Base-by-base conservation (phyloP, 53 echinoderm and acorn worm species). In the Paracentrotus lividus region DNA sequence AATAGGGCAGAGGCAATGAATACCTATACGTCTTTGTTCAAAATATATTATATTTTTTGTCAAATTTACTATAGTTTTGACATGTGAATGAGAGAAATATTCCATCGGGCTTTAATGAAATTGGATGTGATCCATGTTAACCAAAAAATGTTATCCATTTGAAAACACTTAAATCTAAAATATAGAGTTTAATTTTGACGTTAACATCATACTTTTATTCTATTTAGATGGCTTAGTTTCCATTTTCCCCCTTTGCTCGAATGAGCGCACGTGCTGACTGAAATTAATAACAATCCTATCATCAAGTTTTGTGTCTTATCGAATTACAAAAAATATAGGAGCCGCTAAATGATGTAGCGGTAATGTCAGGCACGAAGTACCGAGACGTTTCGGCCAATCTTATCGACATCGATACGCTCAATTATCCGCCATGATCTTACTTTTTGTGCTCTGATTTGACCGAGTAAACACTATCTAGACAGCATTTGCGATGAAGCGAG, bases 401-500 rank as follows among this genome's bases (percentile, higher is more conserved):
- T 45, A 42, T 21, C 24, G 89, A 27, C 89, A 89, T 58, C 89
- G 89, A 89, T 89, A 89, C 65, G 89, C 66, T 89, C 89, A 89
- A 61, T 89, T 89, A 60, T 44, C 34, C 5, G 81, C 47, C 81
- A 43, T 4, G 24, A 45, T 72, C n/a, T 81, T 10, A 9, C 24
- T 40, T 18, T 38, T 18, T 40, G 21, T 38, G 40, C 72, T 72
- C 72, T 47, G 81, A 45, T 81, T 81, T 81, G 26, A 81, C 44
- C 16, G 47, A 49, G 44, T 47, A 81, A 81, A 81, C 81, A 81
- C 47, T 81, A 36, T 47, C 81, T 26, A 81, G 81, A 81, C 81
- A 81, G 81, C 16, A 81, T 78, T 43, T 78, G 44, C 81, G 81
- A 78, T 33, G n/a, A 81, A 81, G 81, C 81, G 81, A 81, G 81